Base-by-base conservation (phyloP, 1,140 invertebrate genomes). In the Rhyzopertha dominica region DNA sequence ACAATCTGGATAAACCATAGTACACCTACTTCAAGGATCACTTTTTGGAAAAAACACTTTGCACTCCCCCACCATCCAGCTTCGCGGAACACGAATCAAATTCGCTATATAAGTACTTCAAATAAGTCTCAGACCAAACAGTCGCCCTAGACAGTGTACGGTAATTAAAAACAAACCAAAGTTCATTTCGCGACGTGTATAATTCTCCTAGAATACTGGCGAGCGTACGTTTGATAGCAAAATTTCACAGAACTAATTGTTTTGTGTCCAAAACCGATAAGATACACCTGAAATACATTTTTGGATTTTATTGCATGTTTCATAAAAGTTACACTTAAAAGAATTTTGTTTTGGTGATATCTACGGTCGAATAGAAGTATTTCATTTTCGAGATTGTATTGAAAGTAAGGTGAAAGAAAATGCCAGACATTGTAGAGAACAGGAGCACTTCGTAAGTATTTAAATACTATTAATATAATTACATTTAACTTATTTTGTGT, bases 311-410 rank as follows among this genome's bases (percentile, higher is more conserved):
- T 59, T 63, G 54, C 49, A 62, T 63, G 58, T 65, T 63, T 54
- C 63, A 63, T 45, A 65, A 63, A 50, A 63, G 58, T 56, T 65
- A 61, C 38, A 65, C 61, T 61, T 65, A 58, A 58, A 40, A 16
- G 9, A 12, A 13, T 32, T 56, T 52, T 23, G 5, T 25, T 38
- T 36, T 47, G 30, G 13, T 49, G 13, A 13, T 16, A 32, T 44
- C 46, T 40, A 3, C 4, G 17, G 19, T 17, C 12, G 36, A 40
- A 41, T 14, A 12, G n/a, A n/a, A 8, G 8, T 26, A 10, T 42
- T 42, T 42, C 20, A 18, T 20, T 29, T 32, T 42, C 26, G 22
- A 17, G 37, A 10, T 32, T 12, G 26, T 24, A 42, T 13, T 18
- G 8, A 43, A 43, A 41, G 12, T 43, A 1, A 20, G 10, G 28